Conservation (phyloP, 2,113 vertebrate genomes). For the Siniperca chuatsi region DNA sequence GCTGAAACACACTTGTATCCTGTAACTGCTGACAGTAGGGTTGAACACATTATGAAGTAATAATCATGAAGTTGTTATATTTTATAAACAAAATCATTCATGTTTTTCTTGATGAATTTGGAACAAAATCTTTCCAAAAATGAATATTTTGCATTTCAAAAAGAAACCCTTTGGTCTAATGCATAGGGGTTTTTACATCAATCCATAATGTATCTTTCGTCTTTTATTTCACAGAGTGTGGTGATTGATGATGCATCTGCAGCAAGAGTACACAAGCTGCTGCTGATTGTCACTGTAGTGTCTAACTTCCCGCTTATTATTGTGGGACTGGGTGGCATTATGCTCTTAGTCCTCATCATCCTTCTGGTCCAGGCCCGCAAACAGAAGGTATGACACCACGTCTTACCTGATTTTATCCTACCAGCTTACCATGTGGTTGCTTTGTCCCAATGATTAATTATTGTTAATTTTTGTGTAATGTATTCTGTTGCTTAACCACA, state of each 20-base stretch:
- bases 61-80: not conserved
- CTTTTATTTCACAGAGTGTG: conserved; percentile 73
- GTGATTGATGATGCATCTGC: conserved; percentile 82
- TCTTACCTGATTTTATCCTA: not conserved
- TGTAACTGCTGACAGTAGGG: not conserved
- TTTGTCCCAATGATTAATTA: conserved; percentile 2
- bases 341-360: conserved; percentile 76
- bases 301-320: conserved; percentile 82
- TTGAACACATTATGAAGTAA: not conserved
- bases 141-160: not conserved
- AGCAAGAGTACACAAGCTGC: conserved; percentile 75
- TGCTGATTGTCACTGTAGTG: conserved; percentile 74
- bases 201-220: not conserved
- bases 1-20: not conserved
- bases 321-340: conserved; percentile 75
- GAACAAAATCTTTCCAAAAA: not conserved
- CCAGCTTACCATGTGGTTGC: conserved; percentile 18
- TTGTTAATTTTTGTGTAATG: conserved; percentile 16
- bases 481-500: conserved; percentile 14
- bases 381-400: conserved; percentile 69
- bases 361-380: conserved; percentile 61
- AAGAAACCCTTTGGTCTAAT: not conserved
- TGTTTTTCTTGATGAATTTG: not conserved
- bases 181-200: too few relatives aligned
- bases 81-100: not conserved